phyloP scores from a whole-genome alignment of 1,140 invertebrate genomes.

The Dendroctonus valens region DNA sequence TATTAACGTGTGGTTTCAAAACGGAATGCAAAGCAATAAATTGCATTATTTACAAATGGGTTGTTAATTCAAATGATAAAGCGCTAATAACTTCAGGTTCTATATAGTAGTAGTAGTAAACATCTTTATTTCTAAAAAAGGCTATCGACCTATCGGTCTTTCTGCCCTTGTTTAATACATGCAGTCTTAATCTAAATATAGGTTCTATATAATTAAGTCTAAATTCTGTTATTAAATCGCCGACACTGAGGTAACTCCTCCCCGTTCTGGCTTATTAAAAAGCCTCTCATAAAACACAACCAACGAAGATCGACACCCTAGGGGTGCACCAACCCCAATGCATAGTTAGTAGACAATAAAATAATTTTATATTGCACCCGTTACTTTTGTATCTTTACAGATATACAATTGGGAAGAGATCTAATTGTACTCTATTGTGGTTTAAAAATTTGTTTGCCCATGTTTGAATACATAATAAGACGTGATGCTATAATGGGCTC shows the following conservation, averaged over 20 bases:
- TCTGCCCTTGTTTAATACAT: no score
- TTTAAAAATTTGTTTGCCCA: not conserved
- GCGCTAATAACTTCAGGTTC: no score
- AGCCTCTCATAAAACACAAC: slow-evolving; percentile 11
- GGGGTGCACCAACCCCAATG: slow-evolving; percentile 14
- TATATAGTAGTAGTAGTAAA: no score
- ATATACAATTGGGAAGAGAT: slow-evolving; percentile 20
- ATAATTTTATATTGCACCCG: slow-evolving; percentile 25
- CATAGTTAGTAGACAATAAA: slow-evolving; percentile 16
- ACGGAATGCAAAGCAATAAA: no score
- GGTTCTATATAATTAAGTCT: no score
- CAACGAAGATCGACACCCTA: slow-evolving; percentile 18
- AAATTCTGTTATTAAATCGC: no score
- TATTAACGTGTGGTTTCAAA: no score
- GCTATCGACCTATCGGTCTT: no score
- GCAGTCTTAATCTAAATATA: no score
- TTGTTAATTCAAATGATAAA: no score
- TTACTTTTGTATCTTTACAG: slow-evolving; percentile 24
- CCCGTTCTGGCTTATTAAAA: slow-evolving; percentile 12
- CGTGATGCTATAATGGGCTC: not conserved
- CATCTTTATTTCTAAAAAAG: no score
- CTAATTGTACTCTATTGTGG: slow-evolving; percentile 11
- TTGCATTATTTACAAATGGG: no score
- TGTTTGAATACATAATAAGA: slow-evolving; percentile 20
- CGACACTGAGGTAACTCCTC: slow-evolving; percentile 1